Evolutionary conservation across 2,888 invertebrate species (phyloP), one percentile per base, ranked within the genome.

Genomic region (Gortyna flavago): DNA sequence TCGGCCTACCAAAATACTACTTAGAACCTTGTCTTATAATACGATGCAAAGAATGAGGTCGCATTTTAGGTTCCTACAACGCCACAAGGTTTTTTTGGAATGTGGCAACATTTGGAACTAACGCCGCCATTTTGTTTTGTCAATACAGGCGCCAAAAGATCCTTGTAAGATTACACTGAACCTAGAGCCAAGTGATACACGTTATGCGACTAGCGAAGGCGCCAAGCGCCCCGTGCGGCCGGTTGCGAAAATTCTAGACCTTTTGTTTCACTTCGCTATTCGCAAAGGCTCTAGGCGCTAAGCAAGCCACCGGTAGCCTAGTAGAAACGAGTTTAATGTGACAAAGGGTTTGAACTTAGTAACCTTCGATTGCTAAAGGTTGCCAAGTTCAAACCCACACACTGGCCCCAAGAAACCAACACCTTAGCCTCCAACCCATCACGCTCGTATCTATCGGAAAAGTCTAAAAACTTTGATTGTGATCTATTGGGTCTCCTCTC

Each of bases 401-500:
- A 57, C n/a, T 21, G 7, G n/a, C 8, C 8, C 16, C 9, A 11
- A 29, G 7, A 51, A 18, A 6, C 5, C 8, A 54, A 79, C 54
- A 5, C 29, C 21, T 54, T 41, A 25, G n/a, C 16, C 32, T 25
- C n/a, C n/a, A n/a, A n/a, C 35, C 21, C 21, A 21, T 38, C 32
- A 18, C 44, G 11, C 13, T 13, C 0, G 21, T 35, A 80, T 66
- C 35, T 59, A 80, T 65, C 51, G 68, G 6, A 32, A 35, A 61
- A 51, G 38, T 44, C 62, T 81, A 68, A 80, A 79, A 75, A 61
- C 29, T 62, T 38, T 85, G 77, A 87, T 85, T 66, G 85, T 76
- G 76, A 82, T 83, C 61, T 80, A 79, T 73, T 4, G 57, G 72
- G 84, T 65, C 32, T 65, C 59, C 41, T 25, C 25, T 25, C 25